A percentile compares a stretch with the other conserved stretches of the same genome.
Evolutionary conservation across 2,797 vertebrate species (phyloP).

Genomic region (Coregonus ussuriensis): DNA sequence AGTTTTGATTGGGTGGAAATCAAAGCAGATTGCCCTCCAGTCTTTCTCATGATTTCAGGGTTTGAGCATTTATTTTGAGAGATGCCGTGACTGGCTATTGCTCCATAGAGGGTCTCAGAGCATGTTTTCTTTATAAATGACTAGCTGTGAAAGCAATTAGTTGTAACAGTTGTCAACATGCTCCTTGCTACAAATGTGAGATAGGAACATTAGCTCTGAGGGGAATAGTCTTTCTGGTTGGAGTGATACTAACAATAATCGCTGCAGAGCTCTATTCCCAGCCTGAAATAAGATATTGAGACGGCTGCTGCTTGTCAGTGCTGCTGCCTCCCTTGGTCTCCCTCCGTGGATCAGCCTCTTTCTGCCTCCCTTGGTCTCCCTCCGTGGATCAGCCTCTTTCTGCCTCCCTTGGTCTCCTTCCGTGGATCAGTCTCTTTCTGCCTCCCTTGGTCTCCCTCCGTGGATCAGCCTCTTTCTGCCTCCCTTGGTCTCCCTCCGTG

Average conservation of each 20-base stretch:
- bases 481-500: no score
- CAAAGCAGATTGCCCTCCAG: background rate
- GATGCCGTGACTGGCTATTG: conserved; percentile 51
- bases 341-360: background rate
- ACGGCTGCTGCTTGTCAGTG: conserved; percentile 17
- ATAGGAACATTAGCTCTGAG: conserved; percentile 69
- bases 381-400: no score
- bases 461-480: no score
- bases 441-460: no score
- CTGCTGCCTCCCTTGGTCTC: conserved; percentile 16
- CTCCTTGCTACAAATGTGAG: conserved; percentile 64
- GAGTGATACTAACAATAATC: conserved; percentile 74
- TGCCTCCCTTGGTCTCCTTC: no score
- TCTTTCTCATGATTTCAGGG: conserved; percentile 7
- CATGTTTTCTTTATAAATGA: conserved; percentile 75
- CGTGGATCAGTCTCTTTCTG: no score
- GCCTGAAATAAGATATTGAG: conserved; percentile 63
- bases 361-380: background rate
- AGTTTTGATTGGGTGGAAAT: no score
- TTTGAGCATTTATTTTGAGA: conserved; percentile 22
- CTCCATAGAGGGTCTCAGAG: conserved; percentile 55
- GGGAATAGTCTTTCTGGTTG: conserved; percentile 74
- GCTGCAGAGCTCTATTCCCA: conserved; percentile 60
- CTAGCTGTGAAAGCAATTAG: conserved; percentile 79
- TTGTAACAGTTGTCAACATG: conserved; percentile 75